Evolutionary conservation across 2,797 vertebrate genomes (phyloP), one percentile per base, ranked within the genome.

Genomic region (Aldrovandia affinis): DNA sequence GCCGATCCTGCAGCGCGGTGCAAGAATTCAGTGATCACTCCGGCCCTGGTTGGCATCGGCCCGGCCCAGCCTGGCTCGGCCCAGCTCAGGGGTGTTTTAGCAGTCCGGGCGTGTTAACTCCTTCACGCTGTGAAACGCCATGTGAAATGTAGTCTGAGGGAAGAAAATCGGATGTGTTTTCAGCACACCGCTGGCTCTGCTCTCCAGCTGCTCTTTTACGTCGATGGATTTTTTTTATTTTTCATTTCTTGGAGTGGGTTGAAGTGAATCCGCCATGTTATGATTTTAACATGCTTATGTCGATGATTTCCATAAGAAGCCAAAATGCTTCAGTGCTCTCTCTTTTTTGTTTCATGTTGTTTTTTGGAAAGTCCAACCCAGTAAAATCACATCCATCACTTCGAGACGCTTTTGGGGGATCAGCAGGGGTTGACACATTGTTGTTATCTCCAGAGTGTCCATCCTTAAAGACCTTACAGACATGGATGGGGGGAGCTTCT

Each of bases 131-230:
- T 81, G 79, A 81, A 59, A 61, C 36, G 50, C 14, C 2, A 36
- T 42, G 30, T 81, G 33, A 54, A 86, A 47, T 57, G 85, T 84
- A 85, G 83, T 86, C 81, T 70, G 81, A 73, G 84, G 42, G 59
- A 84, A 83, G 81, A 75, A 33, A 84, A 85, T 88, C 86, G 86
- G 50, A 87, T 82, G 70, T 54, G 42, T 88, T 88, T 89, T 83
- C 82, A 90, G 61, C 82, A 85, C 59, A 20, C 54, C 50, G 28
- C 14, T 54, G 28, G 50, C 12, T 50, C 33, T 2, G 14, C 33
- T 47, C 80, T 84, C 61, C 70, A 78, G 75, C 28, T 47, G 82
- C 42, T 25, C 73, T 0, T 14, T 20, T 44, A 39, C 42, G 15
- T 57, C 15, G 10, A 57, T n/a, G n/a, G 55, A 15, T 57, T 57